Percentiles rank a stretch among this genome's conserved stretches.
Evolutionary conservation across 2,113 vertebrate genomes (phyloP).

Genomic region (Tor tambroides): DNA sequence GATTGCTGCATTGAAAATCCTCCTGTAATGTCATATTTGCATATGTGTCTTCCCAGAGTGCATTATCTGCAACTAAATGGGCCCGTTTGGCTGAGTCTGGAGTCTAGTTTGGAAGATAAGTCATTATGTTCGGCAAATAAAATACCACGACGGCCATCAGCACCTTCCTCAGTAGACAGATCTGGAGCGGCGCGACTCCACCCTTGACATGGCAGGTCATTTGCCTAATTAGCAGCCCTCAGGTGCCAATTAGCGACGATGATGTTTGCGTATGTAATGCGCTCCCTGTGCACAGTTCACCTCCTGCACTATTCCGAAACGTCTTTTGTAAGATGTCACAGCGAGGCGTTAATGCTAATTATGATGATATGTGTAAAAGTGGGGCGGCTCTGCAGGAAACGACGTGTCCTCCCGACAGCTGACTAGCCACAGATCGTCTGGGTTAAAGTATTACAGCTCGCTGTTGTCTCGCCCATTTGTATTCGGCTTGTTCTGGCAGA

Average conservation of each 20-base stretch:
- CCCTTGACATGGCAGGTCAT: slow-evolving; percentile 29
- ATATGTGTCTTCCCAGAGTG: slow-evolving; percentile 73
- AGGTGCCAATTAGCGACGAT: slow-evolving; percentile 46
- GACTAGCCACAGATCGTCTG: slow-evolving; percentile 31
- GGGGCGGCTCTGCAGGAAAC: neutral
- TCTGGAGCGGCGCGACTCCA: slow-evolving; percentile 46
- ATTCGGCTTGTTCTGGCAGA: slow-evolving; percentile 55
- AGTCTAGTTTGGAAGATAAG: slow-evolving; percentile 72
- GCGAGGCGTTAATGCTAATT: slow-evolving; percentile 35
- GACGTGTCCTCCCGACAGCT: slow-evolving; percentile 21
- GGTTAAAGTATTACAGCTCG: slow-evolving; percentile 46
- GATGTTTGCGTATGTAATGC: slow-evolving; percentile 14
- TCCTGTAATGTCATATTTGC: slow-evolving; percentile 81
- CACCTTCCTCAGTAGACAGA: slow-evolving; percentile 60
- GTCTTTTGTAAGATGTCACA: slow-evolving; percentile 25
- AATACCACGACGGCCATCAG: slow-evolving; percentile 72
- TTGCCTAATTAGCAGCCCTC: slow-evolving; percentile 22
- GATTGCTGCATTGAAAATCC: slow-evolving; percentile 67
- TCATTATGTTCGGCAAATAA: slow-evolving; percentile 69
- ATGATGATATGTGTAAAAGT: slow-evolving; percentile 43
- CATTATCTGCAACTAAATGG: slow-evolving; percentile 54
- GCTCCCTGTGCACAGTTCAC: neutral
- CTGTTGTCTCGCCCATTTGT: slow-evolving; percentile 48
- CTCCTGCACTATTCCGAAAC: neutral
- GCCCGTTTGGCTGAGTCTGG: slow-evolving; percentile 60